These are phyloP conservation scores for Caenorhabditis parvicauda DNA, from an alignment of 2,888 invertebrate genomes.

Conservation along the genomic window DNA sequence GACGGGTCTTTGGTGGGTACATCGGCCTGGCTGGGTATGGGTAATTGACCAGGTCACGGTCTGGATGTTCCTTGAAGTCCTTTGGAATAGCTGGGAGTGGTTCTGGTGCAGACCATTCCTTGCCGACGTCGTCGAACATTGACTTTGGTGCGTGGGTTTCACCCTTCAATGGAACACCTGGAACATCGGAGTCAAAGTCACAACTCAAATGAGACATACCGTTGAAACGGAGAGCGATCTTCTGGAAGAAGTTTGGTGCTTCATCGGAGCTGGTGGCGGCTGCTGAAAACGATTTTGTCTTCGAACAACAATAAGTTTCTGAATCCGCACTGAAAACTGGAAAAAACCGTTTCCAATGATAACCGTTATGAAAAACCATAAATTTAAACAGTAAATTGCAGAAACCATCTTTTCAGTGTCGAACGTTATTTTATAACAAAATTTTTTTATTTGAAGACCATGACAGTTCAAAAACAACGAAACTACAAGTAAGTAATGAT, in stretches of 20 bases:
- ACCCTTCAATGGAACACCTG: conserved; percentile 51
- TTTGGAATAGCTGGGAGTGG: conserved; percentile 57
- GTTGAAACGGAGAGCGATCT: conserved; percentile 54
- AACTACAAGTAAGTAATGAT: too few species aligned
- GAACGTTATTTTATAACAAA: too few species aligned
- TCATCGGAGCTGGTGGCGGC: conserved; percentile 32
- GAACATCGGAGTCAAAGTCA: background rate
- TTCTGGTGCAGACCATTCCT: conserved; percentile 54
- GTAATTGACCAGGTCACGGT: conserved; percentile 75
- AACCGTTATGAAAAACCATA: too few species aligned
- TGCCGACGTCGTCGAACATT: conserved; percentile 58
- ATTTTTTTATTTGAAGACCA: background rate
- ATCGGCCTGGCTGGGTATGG: conserved; percentile 74
- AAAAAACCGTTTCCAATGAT: too few species aligned
- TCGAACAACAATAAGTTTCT: too few species aligned
- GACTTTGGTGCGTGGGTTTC: conserved; percentile 49
- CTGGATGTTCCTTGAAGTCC: conserved; percentile 67
- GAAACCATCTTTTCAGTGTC: too few species aligned
- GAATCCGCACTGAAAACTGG: too few species aligned
- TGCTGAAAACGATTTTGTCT: conserved; percentile 8
- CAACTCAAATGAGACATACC: conserved; percentile 17
- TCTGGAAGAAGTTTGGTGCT: conserved; percentile 57
- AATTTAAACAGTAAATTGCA: too few species aligned
- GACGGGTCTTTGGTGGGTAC: conserved; percentile 75
- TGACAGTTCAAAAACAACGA: too few species aligned